A percentile compares a stretch with the other conserved stretches of the same genome.
Conservation (phyloP, 2,888 invertebrate genomes). For the Acrocera orbiculus region DNA sequence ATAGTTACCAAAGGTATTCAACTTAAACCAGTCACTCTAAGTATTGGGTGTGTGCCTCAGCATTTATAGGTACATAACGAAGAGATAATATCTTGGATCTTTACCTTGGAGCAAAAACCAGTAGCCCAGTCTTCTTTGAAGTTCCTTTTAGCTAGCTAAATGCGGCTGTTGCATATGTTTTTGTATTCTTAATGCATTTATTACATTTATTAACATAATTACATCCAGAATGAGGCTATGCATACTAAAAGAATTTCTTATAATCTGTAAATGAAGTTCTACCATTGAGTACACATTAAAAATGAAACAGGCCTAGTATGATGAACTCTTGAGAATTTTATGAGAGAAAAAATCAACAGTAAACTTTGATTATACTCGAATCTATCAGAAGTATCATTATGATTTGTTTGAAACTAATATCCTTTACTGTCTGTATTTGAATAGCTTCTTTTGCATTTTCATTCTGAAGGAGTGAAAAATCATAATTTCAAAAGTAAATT, state of each 20-base stretch:
- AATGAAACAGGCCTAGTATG: background rate
- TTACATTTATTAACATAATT: slow-evolving; percentile 12
- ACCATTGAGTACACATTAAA: background rate
- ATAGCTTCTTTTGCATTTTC: no score
- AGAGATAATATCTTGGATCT: no score
- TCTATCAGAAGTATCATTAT: slow-evolving; percentile 2
- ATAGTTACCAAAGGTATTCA: no score
- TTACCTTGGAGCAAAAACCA: no score
- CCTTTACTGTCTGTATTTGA: no score
- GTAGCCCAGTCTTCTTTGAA: no score
- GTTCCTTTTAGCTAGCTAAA: no score
- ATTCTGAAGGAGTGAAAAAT: no score
- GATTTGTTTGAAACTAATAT: slow-evolving; percentile 2
- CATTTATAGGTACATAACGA: background rate
- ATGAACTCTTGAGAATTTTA: slow-evolving; percentile 6
- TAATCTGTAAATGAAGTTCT: background rate
- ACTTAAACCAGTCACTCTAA: no score
- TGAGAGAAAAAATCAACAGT: slow-evolving; percentile 6
- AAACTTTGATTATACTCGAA: slow-evolving; percentile 5
- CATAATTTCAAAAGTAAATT: no score
- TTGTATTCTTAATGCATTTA: slow-evolving; percentile 7
- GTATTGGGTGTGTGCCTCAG: background rate
- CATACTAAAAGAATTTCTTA: slow-evolving; percentile 6
- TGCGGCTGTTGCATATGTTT: background rate
- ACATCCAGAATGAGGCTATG: slow-evolving; percentile 9